These are phyloP conservation scores for Tauraco erythrolophus DNA, from an alignment of 2,113 vertebrate species.

Conservation along the genomic window DNA sequence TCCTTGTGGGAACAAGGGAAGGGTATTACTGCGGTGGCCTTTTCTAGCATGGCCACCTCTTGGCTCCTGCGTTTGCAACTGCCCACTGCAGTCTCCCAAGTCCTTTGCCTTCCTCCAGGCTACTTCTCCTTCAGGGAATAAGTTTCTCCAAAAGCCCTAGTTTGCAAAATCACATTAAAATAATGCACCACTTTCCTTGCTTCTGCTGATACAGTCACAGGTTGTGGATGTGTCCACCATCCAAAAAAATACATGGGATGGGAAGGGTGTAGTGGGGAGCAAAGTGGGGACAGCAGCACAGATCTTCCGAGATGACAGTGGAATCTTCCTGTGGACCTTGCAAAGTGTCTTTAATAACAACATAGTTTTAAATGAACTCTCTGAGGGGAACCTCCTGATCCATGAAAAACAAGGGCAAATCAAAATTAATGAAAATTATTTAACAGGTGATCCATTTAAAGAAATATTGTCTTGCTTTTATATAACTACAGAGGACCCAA, in stretches of 20 bases:
- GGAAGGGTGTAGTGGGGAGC: rapidly evolving
- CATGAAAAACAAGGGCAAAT: not conserved
- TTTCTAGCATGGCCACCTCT: not conserved
- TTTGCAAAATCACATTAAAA: not conserved
- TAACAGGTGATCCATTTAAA: not conserved
- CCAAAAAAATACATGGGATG: not conserved
- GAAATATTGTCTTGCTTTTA: not conserved
- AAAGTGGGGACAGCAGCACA: not conserved
- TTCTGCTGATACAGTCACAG: not conserved
- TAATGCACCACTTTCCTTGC: rapidly evolving
- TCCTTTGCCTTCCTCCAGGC: not conserved
- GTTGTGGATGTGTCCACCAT: not conserved
- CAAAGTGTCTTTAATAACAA: not conserved
- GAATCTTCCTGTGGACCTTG: not conserved
- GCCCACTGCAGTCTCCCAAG: not conserved
- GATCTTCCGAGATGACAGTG: not conserved
- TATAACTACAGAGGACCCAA: not conserved
- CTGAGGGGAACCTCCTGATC: not conserved
- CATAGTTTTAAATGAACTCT: not conserved
- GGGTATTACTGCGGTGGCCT: not conserved
- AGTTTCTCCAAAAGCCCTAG: not conserved
- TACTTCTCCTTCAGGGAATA: not conserved
- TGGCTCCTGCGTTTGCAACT: not conserved
- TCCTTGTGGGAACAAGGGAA: not conserved
- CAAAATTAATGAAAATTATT: not conserved